Base-by-base conservation (phyloP, 2,888 invertebrate species). In the Athalia circularis region DNA sequence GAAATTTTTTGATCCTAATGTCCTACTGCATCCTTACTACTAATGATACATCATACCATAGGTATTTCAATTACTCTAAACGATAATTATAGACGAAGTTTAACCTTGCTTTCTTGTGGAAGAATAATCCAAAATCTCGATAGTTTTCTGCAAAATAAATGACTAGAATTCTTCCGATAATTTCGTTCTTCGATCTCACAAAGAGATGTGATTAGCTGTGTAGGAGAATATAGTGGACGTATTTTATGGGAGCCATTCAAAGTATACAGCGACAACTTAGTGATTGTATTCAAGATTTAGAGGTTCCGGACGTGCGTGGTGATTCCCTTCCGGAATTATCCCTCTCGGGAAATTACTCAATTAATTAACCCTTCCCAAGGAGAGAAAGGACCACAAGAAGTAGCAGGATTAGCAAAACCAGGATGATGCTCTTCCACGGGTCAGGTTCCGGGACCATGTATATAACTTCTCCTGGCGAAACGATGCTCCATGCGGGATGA, bases 241-340 rank as follows among this genome's bases (percentile, higher is more conserved):
- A 29, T 77, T 54, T 13, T 29, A 65, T 8, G 45, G 48, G 5
- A 62, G 64, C n/a, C 45, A 48, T 45, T 11, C 64, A 1, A 65
- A 50, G 65, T 4, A 67, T 43, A 67, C n/a, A 65, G 43, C 52
- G 57, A 15, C 9, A 8, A 67, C 57, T 48, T 43, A 54, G 67
- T 68, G 29, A 77, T 77, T 48, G 67, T 77, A 47, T 67, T 13
- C 57, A 68, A 77, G 59, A 59, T 68, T 57, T 57, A 48, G 50
- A 68, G 11, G 9, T 3, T 43, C 54, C 52, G 68, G 68, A 52
- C 43, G 11, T 68, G 13, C 68, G 48, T 15, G 50, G 50, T 50
- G 47, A 3, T 15, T 67, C n/a, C 50, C 13, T 15, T 50, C 54
- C 68, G 68, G 68, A n/a, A 48, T 48, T 13, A 65, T 48, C 47